Evolutionary conservation across 2,113 vertebrate species (phyloP).

Genomic region (Lagopus muta): DNA sequence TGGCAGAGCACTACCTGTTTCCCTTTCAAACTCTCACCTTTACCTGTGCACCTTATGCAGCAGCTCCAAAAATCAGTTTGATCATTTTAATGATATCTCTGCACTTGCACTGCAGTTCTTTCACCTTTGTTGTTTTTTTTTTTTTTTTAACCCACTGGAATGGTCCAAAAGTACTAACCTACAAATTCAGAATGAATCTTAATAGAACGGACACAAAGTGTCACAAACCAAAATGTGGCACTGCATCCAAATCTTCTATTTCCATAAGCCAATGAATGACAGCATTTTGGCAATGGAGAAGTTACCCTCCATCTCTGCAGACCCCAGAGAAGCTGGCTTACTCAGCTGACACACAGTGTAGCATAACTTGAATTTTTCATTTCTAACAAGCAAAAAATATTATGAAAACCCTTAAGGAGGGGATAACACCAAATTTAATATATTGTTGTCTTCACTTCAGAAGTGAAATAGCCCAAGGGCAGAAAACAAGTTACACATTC

Average conservation of each 20-base stretch:
- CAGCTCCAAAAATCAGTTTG: background rate
- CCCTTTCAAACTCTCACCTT: background rate
- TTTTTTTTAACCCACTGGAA: background rate
- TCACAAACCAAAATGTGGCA: background rate
- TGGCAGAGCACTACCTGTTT: background rate
- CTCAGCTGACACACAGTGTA: background rate
- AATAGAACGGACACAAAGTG: background rate
- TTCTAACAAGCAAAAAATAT: background rate
- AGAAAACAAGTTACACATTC: background rate
- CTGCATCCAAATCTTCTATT: background rate
- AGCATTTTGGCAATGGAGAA: background rate
- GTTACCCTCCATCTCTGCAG: background rate
- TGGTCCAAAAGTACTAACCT: background rate
- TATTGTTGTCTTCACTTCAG: background rate
- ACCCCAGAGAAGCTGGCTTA: background rate
- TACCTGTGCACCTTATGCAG: background rate
- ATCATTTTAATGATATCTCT: background rate
- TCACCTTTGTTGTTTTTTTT: background rate
- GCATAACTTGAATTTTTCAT: background rate
- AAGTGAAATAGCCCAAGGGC: background rate
- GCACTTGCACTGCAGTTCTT: background rate
- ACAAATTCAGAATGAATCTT: background rate
- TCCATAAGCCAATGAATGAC: rapidly evolving
- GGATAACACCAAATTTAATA: background rate
- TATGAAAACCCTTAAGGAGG: background rate